These are phyloP conservation scores for Pachypanchax playfairii DNA, from an alignment of 2,113 vertebrate species.

Conservation along the genomic window DNA sequence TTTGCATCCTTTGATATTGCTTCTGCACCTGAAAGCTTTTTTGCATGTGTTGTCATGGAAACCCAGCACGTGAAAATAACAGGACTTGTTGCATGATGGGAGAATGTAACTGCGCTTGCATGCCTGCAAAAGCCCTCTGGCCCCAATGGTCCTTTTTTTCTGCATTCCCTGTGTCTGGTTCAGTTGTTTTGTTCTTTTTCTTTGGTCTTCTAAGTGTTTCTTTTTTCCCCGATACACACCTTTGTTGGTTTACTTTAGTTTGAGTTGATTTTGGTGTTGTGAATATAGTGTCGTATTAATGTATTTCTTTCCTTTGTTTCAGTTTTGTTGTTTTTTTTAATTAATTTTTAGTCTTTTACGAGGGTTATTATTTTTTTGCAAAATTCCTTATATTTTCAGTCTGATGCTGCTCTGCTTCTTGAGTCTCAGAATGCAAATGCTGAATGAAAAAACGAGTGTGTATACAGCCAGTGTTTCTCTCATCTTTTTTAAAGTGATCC, in stretches of 20 bases:
- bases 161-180: slow-evolving; percentile 74
- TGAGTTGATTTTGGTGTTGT: slow-evolving; percentile 45
- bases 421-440: slow-evolving; percentile 69
- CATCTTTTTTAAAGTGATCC: slow-evolving; percentile 63
- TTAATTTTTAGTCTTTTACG: slow-evolving; percentile 59
- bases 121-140: slow-evolving; percentile 80
- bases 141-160: slow-evolving; percentile 62
- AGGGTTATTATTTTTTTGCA: slow-evolving; percentile 78
- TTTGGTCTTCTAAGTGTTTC: slow-evolving; percentile 55
- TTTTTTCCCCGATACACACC: slow-evolving; percentile 68
- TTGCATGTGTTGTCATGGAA: slow-evolving; percentile 95
- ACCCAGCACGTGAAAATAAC: slow-evolving; percentile 86
- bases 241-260: slow-evolving; percentile 71
- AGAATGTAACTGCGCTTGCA: slow-evolving; percentile 97
- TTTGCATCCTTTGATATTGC: slow-evolving; percentile 97
- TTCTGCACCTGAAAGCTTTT: slow-evolving; percentile 86
- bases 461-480: slow-evolving; percentile 81
- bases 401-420: slow-evolving; percentile 72
- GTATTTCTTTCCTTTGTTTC: slow-evolving; percentile 64
- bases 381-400: slow-evolving; percentile 62
- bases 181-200: slow-evolving; percentile 67
- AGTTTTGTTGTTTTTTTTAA: slow-evolving; percentile 53
- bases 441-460: slow-evolving; percentile 67
- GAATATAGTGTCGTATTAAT: slow-evolving; percentile 61
- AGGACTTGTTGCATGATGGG: slow-evolving; percentile 94